Evolutionary conservation across 2,113 vertebrate genomes (phyloP).

Genomic region (Stegastes partitus): DNA sequence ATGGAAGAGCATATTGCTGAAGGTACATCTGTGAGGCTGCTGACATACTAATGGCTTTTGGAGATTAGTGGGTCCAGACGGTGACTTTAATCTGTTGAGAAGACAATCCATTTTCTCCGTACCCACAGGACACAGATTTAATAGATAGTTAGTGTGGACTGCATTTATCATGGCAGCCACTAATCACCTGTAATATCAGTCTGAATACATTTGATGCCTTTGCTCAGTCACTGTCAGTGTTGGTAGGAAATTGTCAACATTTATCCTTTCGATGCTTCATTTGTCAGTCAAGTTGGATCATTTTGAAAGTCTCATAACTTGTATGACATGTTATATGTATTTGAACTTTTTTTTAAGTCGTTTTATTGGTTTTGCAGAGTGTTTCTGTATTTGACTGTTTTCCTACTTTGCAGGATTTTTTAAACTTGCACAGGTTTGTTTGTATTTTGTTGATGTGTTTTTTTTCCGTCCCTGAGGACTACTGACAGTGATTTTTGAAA

Average conservation of each 20-base stretch:
- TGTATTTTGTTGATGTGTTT: too few species aligned
- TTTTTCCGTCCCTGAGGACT: too few species aligned
- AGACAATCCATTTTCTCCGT: constrained; percentile 53
- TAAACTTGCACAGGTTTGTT: too few species aligned
- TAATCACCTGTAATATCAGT: constrained; percentile 43
- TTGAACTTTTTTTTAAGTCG: too few species aligned
- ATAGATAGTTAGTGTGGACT: constrained; percentile 23
- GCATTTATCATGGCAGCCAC: constrained; percentile 17
- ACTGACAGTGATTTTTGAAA: background rate
- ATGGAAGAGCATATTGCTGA: constrained; percentile 57
- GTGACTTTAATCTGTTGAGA: constrained; percentile 63
- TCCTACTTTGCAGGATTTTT: too few species aligned
- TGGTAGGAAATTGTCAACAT: background rate
- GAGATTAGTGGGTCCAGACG: constrained; percentile 64
- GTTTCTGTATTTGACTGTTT: too few species aligned
- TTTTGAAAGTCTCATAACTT: background rate
- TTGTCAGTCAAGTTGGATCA: background rate
- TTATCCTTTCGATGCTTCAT: background rate
- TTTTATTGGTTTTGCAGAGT: too few species aligned
- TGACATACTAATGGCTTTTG: constrained; percentile 66
- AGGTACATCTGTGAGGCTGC: constrained; percentile 3
- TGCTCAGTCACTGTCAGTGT: background rate
- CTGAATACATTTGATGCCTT: constrained; percentile 18
- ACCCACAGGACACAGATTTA: constrained; percentile 56
- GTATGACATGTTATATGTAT: background rate